Evolutionary conservation across 2,888 invertebrate species (phyloP).

Genomic region (Parnassius mnemosyne): DNA sequence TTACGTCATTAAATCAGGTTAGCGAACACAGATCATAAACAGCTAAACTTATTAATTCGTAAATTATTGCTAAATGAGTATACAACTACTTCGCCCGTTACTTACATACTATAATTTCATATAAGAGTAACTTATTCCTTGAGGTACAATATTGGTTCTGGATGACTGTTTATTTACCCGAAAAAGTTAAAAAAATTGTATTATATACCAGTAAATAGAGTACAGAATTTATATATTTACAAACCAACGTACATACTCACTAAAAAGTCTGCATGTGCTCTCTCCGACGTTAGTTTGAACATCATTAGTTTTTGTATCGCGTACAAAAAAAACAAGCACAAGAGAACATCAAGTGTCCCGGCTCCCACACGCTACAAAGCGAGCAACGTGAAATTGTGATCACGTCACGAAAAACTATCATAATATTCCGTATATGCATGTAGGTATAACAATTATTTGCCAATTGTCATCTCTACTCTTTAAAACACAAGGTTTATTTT

Average conservation of each 20-base stretch:
- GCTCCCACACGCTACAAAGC: conserved; percentile 17
- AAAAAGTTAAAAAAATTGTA: too few species aligned
- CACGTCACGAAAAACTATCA: conserved; percentile 13
- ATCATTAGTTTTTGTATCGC: conserved; percentile 19
- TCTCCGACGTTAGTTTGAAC: conserved; percentile 20
- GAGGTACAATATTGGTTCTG: too few species aligned
- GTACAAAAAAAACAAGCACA: conserved; percentile 15
- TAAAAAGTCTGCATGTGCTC: conserved; percentile 13
- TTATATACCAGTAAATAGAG: too few species aligned
- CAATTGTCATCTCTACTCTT: not conserved
- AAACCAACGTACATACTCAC: not conserved
- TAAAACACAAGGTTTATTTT: not conserved
- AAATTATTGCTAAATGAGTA: too few species aligned
- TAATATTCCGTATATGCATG: conserved; percentile 2
- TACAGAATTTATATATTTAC: not conserved
- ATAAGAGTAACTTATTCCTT: too few species aligned
- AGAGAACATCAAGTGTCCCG: conserved; percentile 11
- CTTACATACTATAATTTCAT: too few species aligned
- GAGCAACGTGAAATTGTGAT: conserved; percentile 17
- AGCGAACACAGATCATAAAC: too few species aligned
- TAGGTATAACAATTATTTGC: conserved; percentile 1
- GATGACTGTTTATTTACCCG: too few species aligned
- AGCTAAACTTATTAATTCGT: too few species aligned
- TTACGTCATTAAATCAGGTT: too few species aligned
- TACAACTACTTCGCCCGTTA: too few species aligned